Evolutionary conservation across 2,797 vertebrate genomes (phyloP).

Genomic region (Anguilla pacifica): DNA sequence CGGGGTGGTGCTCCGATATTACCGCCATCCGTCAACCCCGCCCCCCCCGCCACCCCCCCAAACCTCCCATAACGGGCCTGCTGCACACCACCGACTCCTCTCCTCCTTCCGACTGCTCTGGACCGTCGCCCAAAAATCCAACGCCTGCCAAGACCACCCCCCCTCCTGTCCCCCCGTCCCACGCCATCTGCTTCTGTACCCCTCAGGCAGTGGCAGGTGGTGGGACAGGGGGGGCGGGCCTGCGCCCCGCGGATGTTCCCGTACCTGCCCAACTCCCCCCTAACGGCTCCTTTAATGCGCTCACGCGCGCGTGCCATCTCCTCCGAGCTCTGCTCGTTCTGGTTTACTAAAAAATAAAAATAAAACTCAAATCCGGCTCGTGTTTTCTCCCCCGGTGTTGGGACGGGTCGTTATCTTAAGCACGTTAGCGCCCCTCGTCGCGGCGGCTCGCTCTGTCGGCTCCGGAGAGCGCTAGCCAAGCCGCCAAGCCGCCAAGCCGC

Average conservation of each 20-base stretch:
- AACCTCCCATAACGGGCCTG: no score
- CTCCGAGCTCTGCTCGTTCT: neutral
- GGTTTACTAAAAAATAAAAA: no score
- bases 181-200: conserved; percentile 12
- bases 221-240: neutral
- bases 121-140: neutral
- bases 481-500: no score
- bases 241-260: neutral
- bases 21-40: conserved; percentile 25
- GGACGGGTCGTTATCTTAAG: no score
- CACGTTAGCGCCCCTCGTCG: no score
- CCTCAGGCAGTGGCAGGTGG: neutral
- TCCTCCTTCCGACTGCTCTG: neutral
- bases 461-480: no score
- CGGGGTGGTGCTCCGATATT: conserved; percentile 28
- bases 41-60: neutral
- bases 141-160: neutral
- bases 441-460: neutral
- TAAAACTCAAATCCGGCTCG: no score
- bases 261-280: neutral
- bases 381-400: no score
- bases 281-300: neutral
- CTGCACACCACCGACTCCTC: neutral
- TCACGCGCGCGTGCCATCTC: neutral
- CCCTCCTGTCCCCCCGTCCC: neutral